phyloP scores from a whole-genome alignment of 2,888 invertebrate species.

The Tenthredo notha region DNA sequence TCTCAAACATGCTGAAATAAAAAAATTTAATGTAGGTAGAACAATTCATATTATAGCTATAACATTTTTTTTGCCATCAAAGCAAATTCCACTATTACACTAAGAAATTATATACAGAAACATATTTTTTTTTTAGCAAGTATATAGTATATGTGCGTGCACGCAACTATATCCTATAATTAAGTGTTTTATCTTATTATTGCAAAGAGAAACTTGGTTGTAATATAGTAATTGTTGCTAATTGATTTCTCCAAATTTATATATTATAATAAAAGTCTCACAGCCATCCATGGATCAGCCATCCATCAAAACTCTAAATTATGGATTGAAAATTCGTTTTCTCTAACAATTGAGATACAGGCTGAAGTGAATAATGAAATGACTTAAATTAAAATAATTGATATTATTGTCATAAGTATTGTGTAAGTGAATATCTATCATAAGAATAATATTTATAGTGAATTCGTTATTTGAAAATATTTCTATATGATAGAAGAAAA shows the following conservation, averaged over 20 bases:
- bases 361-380: neutral
- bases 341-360: neutral
- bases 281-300: neutral
- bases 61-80: conserved; percentile 4
- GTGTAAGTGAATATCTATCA: neutral
- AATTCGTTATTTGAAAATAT: neutral
- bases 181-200: conserved; percentile 5
- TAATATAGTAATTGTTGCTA: neutral
- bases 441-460: conserved; percentile 8
- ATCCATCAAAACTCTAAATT: neutral
- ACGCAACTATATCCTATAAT: neutral
- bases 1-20: neutral
- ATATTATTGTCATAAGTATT: neutral
- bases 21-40: conserved; percentile 2
- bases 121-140: neutral
- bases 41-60: neutral
- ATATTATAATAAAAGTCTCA: neutral
- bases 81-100: neutral
- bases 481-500: neutral
- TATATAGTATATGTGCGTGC: neutral
- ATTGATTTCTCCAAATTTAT: neutral
- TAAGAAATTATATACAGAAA: conserved; percentile 4
- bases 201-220: neutral
- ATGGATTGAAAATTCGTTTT: neutral
- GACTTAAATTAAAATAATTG: neutral